These are phyloP conservation scores for Tipula helvola DNA, from an alignment of 2,888 invertebrate genomes.

Conservation along the genomic window DNA sequence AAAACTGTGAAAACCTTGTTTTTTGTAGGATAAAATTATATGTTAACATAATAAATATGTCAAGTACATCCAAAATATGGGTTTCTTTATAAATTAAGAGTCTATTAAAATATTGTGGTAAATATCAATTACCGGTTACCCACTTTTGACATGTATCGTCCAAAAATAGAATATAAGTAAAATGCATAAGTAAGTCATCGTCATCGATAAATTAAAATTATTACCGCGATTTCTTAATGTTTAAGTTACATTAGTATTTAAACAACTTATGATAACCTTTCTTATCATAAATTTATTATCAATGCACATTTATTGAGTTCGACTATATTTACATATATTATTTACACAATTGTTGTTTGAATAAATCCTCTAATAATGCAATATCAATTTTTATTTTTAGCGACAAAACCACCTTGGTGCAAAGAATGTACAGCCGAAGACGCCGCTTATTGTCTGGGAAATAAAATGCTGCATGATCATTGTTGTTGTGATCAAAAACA, in stretches of 20 bases:
- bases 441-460: constrained; percentile 14
- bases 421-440: constrained; percentile 13
- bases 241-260: background rate
- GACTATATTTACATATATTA: background rate
- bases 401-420: constrained; percentile 11
- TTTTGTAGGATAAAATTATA: background rate
- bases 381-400: background rate
- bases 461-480: constrained; percentile 16
- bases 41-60: background rate
- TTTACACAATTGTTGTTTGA: background rate
- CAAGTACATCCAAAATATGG: background rate
- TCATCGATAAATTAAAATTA: background rate
- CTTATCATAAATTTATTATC: background rate
- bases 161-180: no score
- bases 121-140: no score
- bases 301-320: background rate
- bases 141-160: no score
- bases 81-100: no score
- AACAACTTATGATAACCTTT: background rate
- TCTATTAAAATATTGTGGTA: no score
- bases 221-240: background rate
- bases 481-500: constrained; percentile 17
- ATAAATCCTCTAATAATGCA: background rate
- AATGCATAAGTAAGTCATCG: no score
- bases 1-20: background rate